A percentile compares a stretch with the other conserved stretches of the same genome.
Conservation (phyloP, 2,888 invertebrate genomes). For the Eristalis pertinax region DNA sequence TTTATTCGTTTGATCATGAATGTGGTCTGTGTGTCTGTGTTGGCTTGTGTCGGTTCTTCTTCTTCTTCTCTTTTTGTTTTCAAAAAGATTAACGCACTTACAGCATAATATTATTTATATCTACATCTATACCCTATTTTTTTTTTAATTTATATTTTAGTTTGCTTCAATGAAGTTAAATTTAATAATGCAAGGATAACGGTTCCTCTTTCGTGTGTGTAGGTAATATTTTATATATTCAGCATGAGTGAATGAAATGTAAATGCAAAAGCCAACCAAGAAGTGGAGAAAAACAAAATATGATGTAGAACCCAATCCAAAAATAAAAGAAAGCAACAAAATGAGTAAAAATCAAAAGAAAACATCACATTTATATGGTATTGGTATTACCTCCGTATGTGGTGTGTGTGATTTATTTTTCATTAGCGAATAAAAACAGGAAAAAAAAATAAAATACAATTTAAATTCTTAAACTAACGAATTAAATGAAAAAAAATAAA, state of each 20-base stretch:
- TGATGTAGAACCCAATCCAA: neutral
- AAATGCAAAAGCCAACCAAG: neutral
- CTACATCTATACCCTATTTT: conserved; percentile 39
- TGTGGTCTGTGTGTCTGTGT: conserved; percentile 13
- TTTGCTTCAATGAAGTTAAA: conserved; percentile 63
- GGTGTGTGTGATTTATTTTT: conserved; percentile 50
- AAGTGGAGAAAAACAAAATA: neutral
- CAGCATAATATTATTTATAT: conserved; percentile 54
- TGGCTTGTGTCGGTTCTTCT: neutral
- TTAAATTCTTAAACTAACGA: conserved; percentile 7
- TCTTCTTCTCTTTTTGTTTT: too few relatives aligned
- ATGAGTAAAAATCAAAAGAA: neutral
- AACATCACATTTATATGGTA: conserved; percentile 41
- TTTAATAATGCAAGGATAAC: conserved; percentile 71
- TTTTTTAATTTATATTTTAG: conserved; percentile 23
- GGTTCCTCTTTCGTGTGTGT: conserved; percentile 48
- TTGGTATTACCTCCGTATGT: conserved; percentile 36
- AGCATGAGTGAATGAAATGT: conserved; percentile 19
- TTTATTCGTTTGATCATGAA: conserved; percentile 2
- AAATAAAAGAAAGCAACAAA: neutral
- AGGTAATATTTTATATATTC: conserved; percentile 32
- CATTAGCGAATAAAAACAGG: conserved; percentile 49
- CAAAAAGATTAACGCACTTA: conserved; percentile 58
- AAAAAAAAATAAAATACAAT: conserved; percentile 38
- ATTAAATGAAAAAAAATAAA: conserved; percentile 26